Evolutionary conservation across 2,888 invertebrate genomes (phyloP).

Genomic region (Furcula furcula): DNA sequence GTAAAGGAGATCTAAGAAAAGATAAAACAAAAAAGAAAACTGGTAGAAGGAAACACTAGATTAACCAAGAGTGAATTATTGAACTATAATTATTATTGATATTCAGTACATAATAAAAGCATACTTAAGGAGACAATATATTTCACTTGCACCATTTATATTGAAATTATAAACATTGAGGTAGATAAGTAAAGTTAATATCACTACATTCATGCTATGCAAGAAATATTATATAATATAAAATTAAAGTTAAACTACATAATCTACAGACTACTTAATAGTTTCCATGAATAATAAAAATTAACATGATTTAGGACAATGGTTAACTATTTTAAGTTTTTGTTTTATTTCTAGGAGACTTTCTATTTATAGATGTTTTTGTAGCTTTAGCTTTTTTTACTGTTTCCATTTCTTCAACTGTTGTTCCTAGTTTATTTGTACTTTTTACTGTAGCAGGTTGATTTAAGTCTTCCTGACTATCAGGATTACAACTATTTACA

Average conservation of each 20-base stretch:
- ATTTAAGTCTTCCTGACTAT: constrained; percentile 5
- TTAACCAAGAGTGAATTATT: no score
- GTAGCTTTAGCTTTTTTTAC: constrained; percentile 10
- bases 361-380: constrained; percentile 31
- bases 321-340: constrained; percentile 1
- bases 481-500: constrained; percentile 2
- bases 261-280: no score
- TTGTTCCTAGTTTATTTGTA: constrained; percentile 11
- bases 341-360: constrained; percentile 31
- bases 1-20: constrained; percentile 47
- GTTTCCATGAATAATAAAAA: no score
- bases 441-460: constrained; percentile 7
- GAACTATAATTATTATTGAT: constrained; percentile 16
- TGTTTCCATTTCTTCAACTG: constrained; percentile 1
- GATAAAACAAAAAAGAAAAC: constrained; percentile 64
- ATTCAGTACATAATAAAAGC: constrained; percentile 13
- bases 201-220: no score
- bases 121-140: constrained; percentile 16
- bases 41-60: constrained; percentile 63
- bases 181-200: no score
- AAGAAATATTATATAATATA: no score
- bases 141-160: constrained; percentile 14
- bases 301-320: neutral
- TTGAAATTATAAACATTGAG: neutral
- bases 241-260: no score